phyloP scores from a whole-genome alignment of 2,888 invertebrate species.

The Eupithecia abbreviata region DNA sequence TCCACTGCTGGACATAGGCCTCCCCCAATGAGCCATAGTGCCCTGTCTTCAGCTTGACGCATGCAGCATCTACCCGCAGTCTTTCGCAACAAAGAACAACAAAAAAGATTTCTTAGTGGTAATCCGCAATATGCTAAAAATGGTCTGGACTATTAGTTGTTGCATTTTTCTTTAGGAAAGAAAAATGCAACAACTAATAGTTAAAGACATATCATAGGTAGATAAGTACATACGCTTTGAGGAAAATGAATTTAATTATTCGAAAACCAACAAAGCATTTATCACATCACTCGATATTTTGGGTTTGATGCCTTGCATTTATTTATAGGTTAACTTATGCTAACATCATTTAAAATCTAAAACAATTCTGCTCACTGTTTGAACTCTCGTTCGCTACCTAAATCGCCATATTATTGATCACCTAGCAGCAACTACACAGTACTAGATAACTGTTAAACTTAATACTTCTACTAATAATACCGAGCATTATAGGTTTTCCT shows the following conservation, averaged over 20 bases:
- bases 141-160: neutral
- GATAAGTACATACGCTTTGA: neutral
- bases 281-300: slow-evolving; percentile 2
- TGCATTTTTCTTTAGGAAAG: neutral
- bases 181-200: neutral
- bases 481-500: neutral
- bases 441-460: neutral
- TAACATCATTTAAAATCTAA: neutral
- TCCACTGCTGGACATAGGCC: too few relatives aligned
- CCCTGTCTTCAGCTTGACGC: too few relatives aligned
- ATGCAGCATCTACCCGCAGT: too few relatives aligned
- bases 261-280: neutral
- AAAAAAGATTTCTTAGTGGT: neutral
- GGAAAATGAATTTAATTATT: neutral
- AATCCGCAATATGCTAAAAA: neutral
- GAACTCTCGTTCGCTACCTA: neutral
- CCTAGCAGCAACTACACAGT: neutral
- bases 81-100: too few relatives aligned
- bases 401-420: neutral
- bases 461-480: neutral
- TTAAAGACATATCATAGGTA: neutral
- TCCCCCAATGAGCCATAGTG: too few relatives aligned
- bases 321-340: too few relatives aligned
- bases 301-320: neutral
- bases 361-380: neutral